Evolutionary conservation across 2,797 vertebrate genomes (phyloP).

Genomic region (Neosilurus mollespiculum): DNA sequence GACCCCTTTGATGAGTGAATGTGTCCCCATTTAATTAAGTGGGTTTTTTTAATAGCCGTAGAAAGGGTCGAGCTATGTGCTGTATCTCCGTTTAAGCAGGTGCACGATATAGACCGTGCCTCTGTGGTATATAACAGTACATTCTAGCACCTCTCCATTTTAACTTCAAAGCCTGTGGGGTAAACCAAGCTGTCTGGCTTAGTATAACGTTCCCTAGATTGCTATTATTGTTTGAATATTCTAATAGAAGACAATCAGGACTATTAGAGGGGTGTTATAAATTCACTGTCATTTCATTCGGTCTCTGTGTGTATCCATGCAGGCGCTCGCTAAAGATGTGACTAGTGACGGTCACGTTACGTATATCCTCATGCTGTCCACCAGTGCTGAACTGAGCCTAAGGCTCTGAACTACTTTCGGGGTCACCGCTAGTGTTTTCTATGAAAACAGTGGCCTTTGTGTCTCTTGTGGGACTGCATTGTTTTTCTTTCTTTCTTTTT

Average conservation of each 20-base stretch:
- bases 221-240: not conserved
- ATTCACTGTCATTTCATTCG: slow-evolving; percentile 37
- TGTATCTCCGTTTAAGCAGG: not conserved
- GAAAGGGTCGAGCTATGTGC: not conserved
- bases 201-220: not conserved
- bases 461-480: slow-evolving; percentile 79
- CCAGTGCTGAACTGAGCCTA: slow-evolving; percentile 61
- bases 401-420: slow-evolving; percentile 54
- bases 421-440: slow-evolving; percentile 82
- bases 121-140: slow-evolving; percentile 10
- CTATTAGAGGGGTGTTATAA: not conserved
- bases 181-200: not conserved
- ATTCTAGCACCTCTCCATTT: not conserved
- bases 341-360: not conserved
- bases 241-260: slow-evolving; percentile 50
- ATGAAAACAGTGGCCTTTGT: slow-evolving; percentile 82
- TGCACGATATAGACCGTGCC: not conserved
- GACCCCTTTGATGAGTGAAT: not conserved
- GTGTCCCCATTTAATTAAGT: not conserved
- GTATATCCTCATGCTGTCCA: slow-evolving; percentile 1
- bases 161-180: not conserved
- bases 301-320: slow-evolving; percentile 7
- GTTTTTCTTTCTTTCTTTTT: slow-evolving; percentile 50
- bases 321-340: slow-evolving; percentile 30
- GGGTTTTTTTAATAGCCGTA: not conserved